Base-by-base conservation (phyloP, 2,888 invertebrate genomes). In the Philereme transversata region DNA sequence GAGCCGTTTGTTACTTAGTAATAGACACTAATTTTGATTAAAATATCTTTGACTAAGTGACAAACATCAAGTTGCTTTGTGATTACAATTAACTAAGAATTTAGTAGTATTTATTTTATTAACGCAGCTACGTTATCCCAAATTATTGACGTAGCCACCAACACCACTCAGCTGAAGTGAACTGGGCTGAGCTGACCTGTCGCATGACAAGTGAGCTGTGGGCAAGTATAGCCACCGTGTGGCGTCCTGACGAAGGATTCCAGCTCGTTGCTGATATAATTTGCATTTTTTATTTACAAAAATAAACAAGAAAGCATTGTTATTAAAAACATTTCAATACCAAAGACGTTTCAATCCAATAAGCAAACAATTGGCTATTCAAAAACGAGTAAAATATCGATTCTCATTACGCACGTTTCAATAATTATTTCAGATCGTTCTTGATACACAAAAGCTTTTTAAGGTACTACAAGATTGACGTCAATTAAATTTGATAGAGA, bases 401-500 rank as follows among this genome's bases (percentile, higher is more conserved):
- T 58, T 45, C 57, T 62, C 64, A 67, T 64, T 69, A 67, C 63
- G 57, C 64, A 60, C 59, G 64, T 62, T 62, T 67, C 51, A 57
- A 71, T 71, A 70, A 71, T 73, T 70, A 71, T 70, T 63, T 68
- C 53, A 60, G 64, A 65, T 68, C 72, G 77, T 69, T 74, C 62
- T 58, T 74, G 73, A 74, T 74, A 74, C 65, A 76, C 68, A 74
- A 75, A 75, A 66, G 74, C 74, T 79, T 84, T 82, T 82, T 74
- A 81, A 74, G 58, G 73, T 78, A 72, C 75, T 76, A 79, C 79
- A 77, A 75, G 77, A 82, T 82, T 81, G 84, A 86, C 81, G 86
- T 85, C 88, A 87, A 88, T 89, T 88, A 88, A 87, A 82, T 83
- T 86, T 84, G 84, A 88, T 85, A 83, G 81, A 81, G 82, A 81